phyloP scores from a whole-genome alignment of 2,888 invertebrate genomes.

The Xestia xanthographa region DNA sequence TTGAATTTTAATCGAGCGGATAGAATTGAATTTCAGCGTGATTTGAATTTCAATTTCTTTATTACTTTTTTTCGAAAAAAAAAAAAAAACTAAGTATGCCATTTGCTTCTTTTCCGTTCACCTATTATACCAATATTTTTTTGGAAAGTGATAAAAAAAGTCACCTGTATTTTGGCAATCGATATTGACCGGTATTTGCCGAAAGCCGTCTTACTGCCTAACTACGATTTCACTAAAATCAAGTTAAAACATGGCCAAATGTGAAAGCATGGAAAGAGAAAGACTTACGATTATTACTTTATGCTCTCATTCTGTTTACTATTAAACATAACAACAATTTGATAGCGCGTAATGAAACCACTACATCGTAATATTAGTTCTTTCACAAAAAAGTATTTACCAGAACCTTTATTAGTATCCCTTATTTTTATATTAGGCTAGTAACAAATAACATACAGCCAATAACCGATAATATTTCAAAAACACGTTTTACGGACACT shows the following conservation, averaged over 20 bases:
- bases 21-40: no score
- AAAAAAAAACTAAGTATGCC: no score
- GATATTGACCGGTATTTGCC: not conserved
- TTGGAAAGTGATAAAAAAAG: no score
- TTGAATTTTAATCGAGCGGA: no score
- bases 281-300: not conserved
- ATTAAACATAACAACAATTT: constrained; percentile 13
- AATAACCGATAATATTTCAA: constrained; percentile 7
- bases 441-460: constrained; percentile 7
- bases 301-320: not conserved
- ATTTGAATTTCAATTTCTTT: no score
- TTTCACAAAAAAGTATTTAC: not conserved
- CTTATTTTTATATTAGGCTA: constrained; percentile 21
- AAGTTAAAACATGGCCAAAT: not conserved
- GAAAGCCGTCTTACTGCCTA: not conserved
- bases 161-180: not conserved
- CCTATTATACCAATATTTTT: no score
- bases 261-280: not conserved
- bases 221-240: not conserved
- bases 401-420: not conserved
- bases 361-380: not conserved
- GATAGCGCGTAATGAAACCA: not conserved
- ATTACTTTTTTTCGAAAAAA: no score
- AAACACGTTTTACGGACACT: constrained; percentile 12
- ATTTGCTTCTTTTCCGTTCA: no score